Base-by-base conservation (phyloP, 1,140 invertebrate genomes). In the Arion vulgaris region DNA sequence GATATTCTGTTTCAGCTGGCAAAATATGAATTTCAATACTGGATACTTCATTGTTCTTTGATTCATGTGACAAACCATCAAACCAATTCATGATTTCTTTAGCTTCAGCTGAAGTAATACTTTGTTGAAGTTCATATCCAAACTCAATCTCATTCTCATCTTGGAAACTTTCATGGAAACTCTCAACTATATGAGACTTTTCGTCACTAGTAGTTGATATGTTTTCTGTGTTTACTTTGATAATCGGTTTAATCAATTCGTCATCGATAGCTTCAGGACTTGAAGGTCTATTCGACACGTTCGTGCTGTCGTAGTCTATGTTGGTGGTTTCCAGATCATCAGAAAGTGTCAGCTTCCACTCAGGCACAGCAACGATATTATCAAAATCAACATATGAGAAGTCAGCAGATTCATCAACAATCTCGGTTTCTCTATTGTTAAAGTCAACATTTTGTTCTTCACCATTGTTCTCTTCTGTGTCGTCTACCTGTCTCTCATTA, bases 191-290 rank as follows among this genome's bases (percentile, higher is more conserved):
- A 1, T 57, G 39, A 77, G 13, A 26, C 45, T 28, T 34, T 0
- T 62, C 74, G 34, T 77, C 45, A 77, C 19, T 28, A 74, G 36
- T 7, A 74, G 17, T 9, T 45, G 9, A 45, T n/a, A 34, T 34
- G 1, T 57, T 34, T 7, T 53, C 74, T 5, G 49, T 26, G 49
- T 77, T 32, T 57, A 26, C 53, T 32, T 32, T 2, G 1, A 77
- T 7, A 34, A 77, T 77, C 28, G 49, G 74, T 77, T 77, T 77
- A 15, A 77, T 53, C 74, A 45, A 77, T 28, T 77, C 74, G 34
- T 77, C 74, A 34, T 77, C 74, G 32, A 77, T 1, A 5, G 74
- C 74, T 62, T 77, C 74, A 57, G 74, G 74, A 41, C 74, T 77
- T 17, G 49, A 36, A 53, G 74, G 74, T 77, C 74, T 77, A 39